Evolutionary conservation across 1,140 invertebrate genomes (phyloP), one percentile per base, ranked within the genome.

Genomic region (Rhizoglyphus robini): DNA sequence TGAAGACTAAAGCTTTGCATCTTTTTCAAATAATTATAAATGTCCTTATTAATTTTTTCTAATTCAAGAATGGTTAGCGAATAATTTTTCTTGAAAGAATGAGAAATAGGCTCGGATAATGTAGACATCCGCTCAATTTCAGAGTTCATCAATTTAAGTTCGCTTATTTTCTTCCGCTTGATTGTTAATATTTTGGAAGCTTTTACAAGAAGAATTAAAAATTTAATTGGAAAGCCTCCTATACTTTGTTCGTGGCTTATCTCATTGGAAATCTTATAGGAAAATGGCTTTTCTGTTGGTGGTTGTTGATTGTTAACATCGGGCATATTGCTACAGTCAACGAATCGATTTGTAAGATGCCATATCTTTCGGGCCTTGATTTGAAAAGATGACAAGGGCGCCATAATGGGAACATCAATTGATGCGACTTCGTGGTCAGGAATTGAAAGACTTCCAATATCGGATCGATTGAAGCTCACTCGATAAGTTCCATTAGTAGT

Each of bases 401-500:
- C 86, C 34, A 90, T 94, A 75, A 96, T 91, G 36, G 88, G 85
- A 46, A 85, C 83, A 70, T 95, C 91, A 76, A 91, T 90, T 23
- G 90, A 92, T 73, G 95, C 77, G 68, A 97, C 92, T 84, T 96
- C 93, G 79, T 86, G 95, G 79, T 97, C 94, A 20, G 90, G 91
- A 63, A 98, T 88, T 63, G 93, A 95, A 75, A 95, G 90, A 13
- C 93, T 96, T 4, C 94, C 94, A 31, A 98, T 78, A 15, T 91
- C 92, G 47, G 84, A 83, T 66, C 92, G 81, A 75, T 98, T 94
- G 79, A 99, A 99, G 0, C 90, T 92, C 64, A 99, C 90, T 71
- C 96, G 81, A 74, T 99, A 99, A n/a, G 90, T 92, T 73, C 94
- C 93, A 73, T 94, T 92, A 3, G 90, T 87, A 1, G 92, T 94